phyloP scores from a whole-genome alignment of 2,888 invertebrate genomes.

The Lycocerus yunnanus region DNA sequence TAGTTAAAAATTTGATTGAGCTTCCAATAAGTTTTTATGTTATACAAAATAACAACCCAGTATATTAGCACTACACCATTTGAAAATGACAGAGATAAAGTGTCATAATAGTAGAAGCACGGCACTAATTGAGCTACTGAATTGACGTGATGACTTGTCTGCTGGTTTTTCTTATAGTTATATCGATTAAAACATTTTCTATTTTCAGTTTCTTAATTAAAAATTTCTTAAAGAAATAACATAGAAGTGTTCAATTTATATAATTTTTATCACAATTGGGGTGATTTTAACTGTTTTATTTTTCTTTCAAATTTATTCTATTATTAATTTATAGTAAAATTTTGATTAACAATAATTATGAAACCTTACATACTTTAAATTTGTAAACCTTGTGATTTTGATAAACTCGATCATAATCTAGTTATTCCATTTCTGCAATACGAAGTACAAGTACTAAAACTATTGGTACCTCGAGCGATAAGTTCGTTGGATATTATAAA shows the following conservation, averaged over 20 bases:
- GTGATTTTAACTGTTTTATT: neutral
- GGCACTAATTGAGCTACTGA: conserved; percentile 14
- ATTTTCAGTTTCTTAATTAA: conserved; percentile 6
- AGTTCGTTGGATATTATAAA: too few relatives aligned
- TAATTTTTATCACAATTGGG: neutral
- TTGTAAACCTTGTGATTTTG: too few relatives aligned
- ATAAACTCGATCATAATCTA: too few relatives aligned
- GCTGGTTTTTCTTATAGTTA: conserved; percentile 3
- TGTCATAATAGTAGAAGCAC: conserved; percentile 18
- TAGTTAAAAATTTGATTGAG: conserved; percentile 6
- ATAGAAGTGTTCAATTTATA: neutral
- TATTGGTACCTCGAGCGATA: too few relatives aligned
- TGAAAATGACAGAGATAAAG: conserved; percentile 19
- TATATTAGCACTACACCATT: conserved; percentile 17
- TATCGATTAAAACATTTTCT: conserved; percentile 14
- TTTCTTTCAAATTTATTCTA: too few relatives aligned
- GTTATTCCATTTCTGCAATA: too few relatives aligned
- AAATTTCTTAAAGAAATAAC: conserved; percentile 11
- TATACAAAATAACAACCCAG: conserved; percentile 5
- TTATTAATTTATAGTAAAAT: too few relatives aligned
- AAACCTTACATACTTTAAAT: too few relatives aligned
- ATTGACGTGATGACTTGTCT: conserved; percentile 21
- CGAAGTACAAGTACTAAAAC: too few relatives aligned
- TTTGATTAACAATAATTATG: too few relatives aligned
- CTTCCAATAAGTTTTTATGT: conserved; percentile 7